Base-by-base conservation (phyloP, 2,797 vertebrate species). In the Crenichthys baileyi region DNA sequence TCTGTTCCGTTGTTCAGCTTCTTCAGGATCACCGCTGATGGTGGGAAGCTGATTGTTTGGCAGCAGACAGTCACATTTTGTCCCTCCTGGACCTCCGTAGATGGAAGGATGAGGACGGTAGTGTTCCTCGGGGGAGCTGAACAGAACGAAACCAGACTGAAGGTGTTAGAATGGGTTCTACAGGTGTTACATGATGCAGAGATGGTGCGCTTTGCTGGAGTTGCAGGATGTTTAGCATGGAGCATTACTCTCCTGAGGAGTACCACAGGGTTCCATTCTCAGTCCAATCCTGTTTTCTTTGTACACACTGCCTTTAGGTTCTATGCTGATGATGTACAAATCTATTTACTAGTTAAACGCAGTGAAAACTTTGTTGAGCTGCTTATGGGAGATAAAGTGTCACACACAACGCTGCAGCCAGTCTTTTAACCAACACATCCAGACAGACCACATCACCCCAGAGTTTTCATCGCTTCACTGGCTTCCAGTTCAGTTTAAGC, bases 41-140 rank as follows among this genome's bases (percentile, higher is more conserved):
- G 89, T 0, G 90, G 92, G 70, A 91, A 95, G 88, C 93, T 96
- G 79, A 93, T 83, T 1, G 83, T 93, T 22, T 78, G 91, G 87
- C 93, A 95, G 70, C 76, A 92, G 71, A 95, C 90, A 1, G 90
- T 96, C 86, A 95, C 65, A 51, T 94, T 96, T 87, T 95, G 92
- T 72, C 95, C 93, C 90, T 96, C 93, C 80, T 88, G 91, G 78
- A 95, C 91, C 81, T 91, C 90, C 29, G 92, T 75, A 61, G 93
- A 95, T 5, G 94, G 94, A 58, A 92, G 73, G 20, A 96, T 85
- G 58, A 85, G 81, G 48, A 96, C 83, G 1, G 89, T 91, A 24
- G 88, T 90, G 85, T 96, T 96, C 90, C 86, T 79, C 6, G 95
- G 94, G 81, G 94, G 89, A 87, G 95, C 94, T 96, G 82, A 55